Conservation (phyloP, 2,888 invertebrate genomes). For the Tuta absoluta region DNA sequence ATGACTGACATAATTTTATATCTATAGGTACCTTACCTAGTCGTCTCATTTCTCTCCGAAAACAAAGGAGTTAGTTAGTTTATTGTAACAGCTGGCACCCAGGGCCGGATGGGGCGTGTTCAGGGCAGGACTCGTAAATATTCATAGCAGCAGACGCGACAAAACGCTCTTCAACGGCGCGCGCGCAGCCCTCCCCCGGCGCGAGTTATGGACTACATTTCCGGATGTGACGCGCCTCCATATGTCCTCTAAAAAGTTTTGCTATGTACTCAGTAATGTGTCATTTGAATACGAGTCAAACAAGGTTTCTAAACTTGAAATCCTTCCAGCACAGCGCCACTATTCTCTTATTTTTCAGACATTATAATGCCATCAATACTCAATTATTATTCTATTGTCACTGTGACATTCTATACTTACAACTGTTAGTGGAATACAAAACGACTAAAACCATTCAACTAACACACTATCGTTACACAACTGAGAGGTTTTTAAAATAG, state of each 20-base stretch:
- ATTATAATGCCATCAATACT: too few species aligned
- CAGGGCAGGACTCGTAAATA: conserved; percentile 63
- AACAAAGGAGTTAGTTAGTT: neutral
- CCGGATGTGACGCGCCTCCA: conserved; percentile 48
- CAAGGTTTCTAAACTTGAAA: neutral
- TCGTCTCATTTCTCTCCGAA: neutral
- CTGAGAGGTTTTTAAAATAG: too few species aligned
- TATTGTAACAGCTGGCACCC: neutral
- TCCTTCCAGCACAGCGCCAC: too few species aligned
- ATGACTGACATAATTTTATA: too few species aligned
- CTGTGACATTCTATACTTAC: too few species aligned
- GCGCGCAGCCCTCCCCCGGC: conserved; percentile 63
- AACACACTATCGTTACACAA: too few species aligned
- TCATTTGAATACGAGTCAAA: neutral
- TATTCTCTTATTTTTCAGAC: too few species aligned
- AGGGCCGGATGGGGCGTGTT: conserved; percentile 50
- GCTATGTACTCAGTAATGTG: neutral
- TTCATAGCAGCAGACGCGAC: conserved; percentile 67
- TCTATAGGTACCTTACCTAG: neutral
- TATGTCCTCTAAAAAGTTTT: conserved; percentile 17
- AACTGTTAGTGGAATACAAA: too few species aligned
- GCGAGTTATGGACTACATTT: conserved; percentile 61
- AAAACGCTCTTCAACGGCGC: conserved; percentile 65
- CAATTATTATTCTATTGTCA: too few species aligned
- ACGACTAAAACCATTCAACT: too few species aligned